Evolutionary conservation across 2,797 vertebrate species (phyloP).

Genomic region (Pangasius macronema): DNA sequence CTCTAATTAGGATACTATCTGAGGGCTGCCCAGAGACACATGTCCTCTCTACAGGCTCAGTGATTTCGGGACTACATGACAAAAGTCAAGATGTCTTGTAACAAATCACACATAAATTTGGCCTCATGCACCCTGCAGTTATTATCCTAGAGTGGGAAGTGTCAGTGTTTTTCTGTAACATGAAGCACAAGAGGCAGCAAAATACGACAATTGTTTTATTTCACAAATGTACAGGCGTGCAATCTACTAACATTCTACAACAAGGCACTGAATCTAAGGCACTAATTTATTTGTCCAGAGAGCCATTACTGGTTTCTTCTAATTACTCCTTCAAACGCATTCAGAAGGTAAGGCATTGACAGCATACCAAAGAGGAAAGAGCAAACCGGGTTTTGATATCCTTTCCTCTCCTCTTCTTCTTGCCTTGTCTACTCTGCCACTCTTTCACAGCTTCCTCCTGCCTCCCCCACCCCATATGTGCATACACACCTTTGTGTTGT

Average conservation of each 20-base stretch:
- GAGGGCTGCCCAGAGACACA: constrained; percentile 16
- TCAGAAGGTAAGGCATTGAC: not conserved
- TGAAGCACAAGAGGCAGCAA: not conserved
- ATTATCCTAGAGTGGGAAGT: not conserved
- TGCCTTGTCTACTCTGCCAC: constrained; percentile 24
- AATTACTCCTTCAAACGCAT: not conserved
- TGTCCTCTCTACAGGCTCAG: not conserved
- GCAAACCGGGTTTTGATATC: constrained; percentile 3
- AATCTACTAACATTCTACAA: not conserved
- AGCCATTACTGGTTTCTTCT: not conserved
- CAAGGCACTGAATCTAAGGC: not conserved
- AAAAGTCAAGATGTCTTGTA: not conserved
- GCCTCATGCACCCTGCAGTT: not conserved
- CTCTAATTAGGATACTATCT: constrained; percentile 32
- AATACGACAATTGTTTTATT: not conserved
- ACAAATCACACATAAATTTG: too few relatives aligned
- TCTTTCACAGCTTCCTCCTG: not conserved
- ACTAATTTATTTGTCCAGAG: not conserved
- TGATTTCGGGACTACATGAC: not conserved
- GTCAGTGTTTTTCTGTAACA: not conserved
- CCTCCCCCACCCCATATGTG: constrained; percentile 23
- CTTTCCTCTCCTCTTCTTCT: not conserved
- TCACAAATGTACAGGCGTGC: not conserved
- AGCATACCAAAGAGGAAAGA: not conserved
- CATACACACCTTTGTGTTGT: constrained; percentile 12